Conservation (phyloP, 2,113 vertebrate species). For the Marmota flaviventris region DNA sequence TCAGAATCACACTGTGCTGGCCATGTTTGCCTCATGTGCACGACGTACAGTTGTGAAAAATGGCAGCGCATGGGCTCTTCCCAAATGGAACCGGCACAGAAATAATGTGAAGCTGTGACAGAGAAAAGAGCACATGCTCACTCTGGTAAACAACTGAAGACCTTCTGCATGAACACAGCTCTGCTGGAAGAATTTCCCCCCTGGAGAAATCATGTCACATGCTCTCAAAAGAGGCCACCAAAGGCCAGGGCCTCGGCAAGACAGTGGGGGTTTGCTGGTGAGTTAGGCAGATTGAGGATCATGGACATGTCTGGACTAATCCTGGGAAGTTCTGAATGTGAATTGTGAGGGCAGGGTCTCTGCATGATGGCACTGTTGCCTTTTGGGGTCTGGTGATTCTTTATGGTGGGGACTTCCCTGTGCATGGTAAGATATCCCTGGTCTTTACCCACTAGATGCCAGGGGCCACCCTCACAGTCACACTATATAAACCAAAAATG, state of each 20-base stretch:
- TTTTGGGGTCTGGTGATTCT: background rate
- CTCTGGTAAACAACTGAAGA: background rate
- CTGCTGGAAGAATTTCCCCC: background rate
- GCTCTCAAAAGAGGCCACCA: background rate
- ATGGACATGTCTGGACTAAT: background rate
- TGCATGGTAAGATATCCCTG: background rate
- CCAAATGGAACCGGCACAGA: background rate
- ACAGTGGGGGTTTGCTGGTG: background rate
- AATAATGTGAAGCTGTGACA: background rate
- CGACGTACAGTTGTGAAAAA: background rate
- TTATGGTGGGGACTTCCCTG: background rate
- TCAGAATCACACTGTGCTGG: rapidly evolving
- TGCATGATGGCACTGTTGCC: background rate
- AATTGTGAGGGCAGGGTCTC: background rate
- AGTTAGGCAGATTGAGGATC: background rate
- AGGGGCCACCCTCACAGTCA: background rate
- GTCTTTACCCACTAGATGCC: background rate
- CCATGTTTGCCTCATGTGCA: background rate
- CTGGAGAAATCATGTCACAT: background rate
- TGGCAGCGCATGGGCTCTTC: background rate
- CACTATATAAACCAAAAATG: background rate
- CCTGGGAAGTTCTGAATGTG: background rate
- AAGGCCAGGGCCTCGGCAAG: background rate
- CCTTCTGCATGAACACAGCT: background rate
- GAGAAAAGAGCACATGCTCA: background rate